phyloP scores from a whole-genome alignment of 2,113 vertebrate species.

The Oncorhynchus mykiss region DNA sequence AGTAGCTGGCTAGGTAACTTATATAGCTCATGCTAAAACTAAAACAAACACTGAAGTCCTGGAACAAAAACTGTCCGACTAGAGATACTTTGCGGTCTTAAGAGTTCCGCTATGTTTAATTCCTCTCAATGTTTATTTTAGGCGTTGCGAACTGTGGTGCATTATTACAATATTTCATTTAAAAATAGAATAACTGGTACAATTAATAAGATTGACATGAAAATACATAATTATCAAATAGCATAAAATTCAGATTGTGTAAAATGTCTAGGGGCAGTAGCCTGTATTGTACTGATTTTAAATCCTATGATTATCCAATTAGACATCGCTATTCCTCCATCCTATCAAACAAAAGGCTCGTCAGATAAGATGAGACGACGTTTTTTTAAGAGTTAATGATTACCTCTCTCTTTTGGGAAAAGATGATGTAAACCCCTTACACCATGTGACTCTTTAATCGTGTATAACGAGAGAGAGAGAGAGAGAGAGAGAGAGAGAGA shows the following conservation, averaged over 20 bases:
- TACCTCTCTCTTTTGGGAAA: conserved; percentile 74
- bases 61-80: conserved; percentile 52
- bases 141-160: background rate
- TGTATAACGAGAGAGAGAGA: conserved; percentile 72
- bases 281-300: background rate
- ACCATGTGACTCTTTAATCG: conserved; percentile 78
- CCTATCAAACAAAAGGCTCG: conserved; percentile 40
- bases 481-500: conserved; percentile 53
- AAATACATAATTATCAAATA: background rate
- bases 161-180: background rate
- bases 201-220: too few species aligned
- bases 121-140: conserved; percentile 52
- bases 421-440: conserved; percentile 82
- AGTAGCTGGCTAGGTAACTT: background rate
- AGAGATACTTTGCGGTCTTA: conserved; percentile 1
- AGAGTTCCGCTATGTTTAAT: conserved; percentile 55
- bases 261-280: background rate
- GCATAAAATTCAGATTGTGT: background rate
- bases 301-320: background rate
- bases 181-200: background rate
- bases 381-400: conserved; percentile 71
- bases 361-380: conserved; percentile 36
- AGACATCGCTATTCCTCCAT: conserved; percentile 11
- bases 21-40: background rate
- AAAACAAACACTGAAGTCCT: conserved; percentile 30